These are phyloP conservation scores for Pseudobourletiella spinata DNA, from an alignment of 1,140 invertebrate species.

Conservation along the genomic window DNA sequence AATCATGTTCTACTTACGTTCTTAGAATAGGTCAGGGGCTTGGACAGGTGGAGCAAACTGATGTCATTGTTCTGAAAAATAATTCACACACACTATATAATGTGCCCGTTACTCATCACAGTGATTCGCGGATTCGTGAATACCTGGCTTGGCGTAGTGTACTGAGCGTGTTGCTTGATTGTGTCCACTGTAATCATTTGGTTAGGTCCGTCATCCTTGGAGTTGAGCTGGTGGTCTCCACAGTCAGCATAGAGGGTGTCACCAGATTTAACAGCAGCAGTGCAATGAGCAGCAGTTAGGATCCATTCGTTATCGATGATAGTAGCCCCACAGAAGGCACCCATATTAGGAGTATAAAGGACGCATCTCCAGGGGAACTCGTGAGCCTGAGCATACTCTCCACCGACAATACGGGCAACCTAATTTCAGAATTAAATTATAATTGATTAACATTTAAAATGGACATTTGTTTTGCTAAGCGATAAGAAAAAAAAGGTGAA, in stretches of 20 bases:
- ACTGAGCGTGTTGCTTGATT: constrained; percentile 42
- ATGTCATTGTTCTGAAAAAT: no score
- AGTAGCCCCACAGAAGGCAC: constrained; percentile 44
- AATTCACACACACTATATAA: no score
- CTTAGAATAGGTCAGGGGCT: no score
- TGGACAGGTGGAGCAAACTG: no score
- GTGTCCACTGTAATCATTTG: constrained; percentile 34
- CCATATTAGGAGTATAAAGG: constrained; percentile 2
- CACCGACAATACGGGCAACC: constrained; percentile 58
- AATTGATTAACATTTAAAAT: no score
- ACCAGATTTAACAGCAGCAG: neutral
- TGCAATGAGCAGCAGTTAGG: constrained; percentile 48
- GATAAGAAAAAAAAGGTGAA: no score
- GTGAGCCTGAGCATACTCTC: constrained; percentile 49
- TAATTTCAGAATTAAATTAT: no score
- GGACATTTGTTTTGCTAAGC: no score
- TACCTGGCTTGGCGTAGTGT: constrained; percentile 36
- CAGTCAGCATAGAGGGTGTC: constrained; percentile 14
- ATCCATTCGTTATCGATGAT: constrained; percentile 44
- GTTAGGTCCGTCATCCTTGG: constrained; percentile 41
- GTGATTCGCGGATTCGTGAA: no score
- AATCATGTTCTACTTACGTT: no score
- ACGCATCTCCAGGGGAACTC: constrained; percentile 50
- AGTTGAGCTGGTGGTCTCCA: constrained; percentile 25
- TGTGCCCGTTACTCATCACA: no score